These are phyloP conservation scores for Glomeris maerens DNA, from an alignment of 1,140 invertebrate species.

Conservation along the genomic window DNA sequence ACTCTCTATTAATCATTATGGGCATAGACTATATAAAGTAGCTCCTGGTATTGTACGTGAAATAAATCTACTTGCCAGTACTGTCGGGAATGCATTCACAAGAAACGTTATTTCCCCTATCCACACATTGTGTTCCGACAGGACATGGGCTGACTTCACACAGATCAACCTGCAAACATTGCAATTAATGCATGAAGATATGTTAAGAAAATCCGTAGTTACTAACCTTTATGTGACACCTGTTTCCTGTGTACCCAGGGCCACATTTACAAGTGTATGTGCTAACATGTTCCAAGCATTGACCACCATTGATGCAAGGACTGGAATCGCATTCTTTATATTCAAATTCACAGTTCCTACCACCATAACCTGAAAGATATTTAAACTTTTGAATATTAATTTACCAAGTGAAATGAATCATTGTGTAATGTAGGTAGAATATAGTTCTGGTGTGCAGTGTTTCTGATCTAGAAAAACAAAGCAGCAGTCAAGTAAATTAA, in stretches of 20 bases:
- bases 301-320: constrained; percentile 32
- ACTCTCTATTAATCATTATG: too few species aligned
- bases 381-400: constrained; percentile 11
- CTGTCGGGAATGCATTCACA: constrained; percentile 56
- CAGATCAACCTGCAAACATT: constrained; percentile 45
- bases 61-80: constrained; percentile 32
- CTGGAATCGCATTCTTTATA: constrained; percentile 41
- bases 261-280: constrained; percentile 36
- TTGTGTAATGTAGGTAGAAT: too few species aligned
- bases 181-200: background rate
- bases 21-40: too few species aligned
- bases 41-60: too few species aligned
- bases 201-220: background rate
- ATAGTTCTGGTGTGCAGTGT: too few species aligned
- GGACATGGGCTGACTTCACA: constrained; percentile 52
- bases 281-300: constrained; percentile 21
- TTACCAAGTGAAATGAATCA: too few species aligned
- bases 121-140: constrained; percentile 45
- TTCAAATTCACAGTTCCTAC: constrained; percentile 18
- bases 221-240: constrained; percentile 30
- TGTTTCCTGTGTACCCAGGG: constrained; percentile 28
- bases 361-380: constrained; percentile 18
- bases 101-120: constrained; percentile 51
- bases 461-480: too few species aligned
- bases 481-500: too few species aligned